Evolutionary conservation across 1,140 invertebrate genomes (phyloP).

Genomic region (Papilio dardanus): DNA sequence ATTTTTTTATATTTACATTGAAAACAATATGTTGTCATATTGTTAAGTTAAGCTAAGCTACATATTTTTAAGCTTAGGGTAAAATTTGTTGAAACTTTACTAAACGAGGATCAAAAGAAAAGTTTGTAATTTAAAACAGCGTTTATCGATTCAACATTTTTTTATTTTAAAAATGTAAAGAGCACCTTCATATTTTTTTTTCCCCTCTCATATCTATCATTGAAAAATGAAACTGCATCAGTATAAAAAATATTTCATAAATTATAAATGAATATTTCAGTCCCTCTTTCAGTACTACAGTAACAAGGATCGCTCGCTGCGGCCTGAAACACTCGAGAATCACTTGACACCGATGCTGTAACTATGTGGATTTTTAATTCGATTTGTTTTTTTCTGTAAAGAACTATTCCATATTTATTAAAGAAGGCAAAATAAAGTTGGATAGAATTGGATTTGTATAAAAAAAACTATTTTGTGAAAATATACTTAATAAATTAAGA

Average conservation of each 20-base stretch:
- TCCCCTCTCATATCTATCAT: background rate
- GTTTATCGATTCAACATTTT: background rate
- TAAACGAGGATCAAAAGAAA: no score
- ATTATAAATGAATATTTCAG: conserved; percentile 12
- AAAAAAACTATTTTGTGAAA: no score
- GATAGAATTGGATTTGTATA: no score
- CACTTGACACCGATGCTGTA: conserved; percentile 6
- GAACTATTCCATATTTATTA: no score
- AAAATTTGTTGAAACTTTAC: no score
- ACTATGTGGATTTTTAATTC: conserved; percentile 12
- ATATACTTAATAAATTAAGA: no score
- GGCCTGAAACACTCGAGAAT: background rate
- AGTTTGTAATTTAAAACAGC: no score
- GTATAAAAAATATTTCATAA: background rate
- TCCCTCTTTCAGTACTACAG: background rate
- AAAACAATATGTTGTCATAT: no score
- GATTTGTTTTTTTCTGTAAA: conserved; percentile 9
- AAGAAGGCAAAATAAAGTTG: no score
- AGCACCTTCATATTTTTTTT: background rate
- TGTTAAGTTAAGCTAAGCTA: no score
- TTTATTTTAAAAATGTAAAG: no score
- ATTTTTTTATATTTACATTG: background rate
- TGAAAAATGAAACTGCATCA: background rate
- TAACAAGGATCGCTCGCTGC: conserved; percentile 17
- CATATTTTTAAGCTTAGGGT: no score